A percentile compares a stretch with the other conserved stretches of the same genome.
Conservation (phyloP, 2,797 vertebrate genomes). For the Anguilla marmorata region DNA sequence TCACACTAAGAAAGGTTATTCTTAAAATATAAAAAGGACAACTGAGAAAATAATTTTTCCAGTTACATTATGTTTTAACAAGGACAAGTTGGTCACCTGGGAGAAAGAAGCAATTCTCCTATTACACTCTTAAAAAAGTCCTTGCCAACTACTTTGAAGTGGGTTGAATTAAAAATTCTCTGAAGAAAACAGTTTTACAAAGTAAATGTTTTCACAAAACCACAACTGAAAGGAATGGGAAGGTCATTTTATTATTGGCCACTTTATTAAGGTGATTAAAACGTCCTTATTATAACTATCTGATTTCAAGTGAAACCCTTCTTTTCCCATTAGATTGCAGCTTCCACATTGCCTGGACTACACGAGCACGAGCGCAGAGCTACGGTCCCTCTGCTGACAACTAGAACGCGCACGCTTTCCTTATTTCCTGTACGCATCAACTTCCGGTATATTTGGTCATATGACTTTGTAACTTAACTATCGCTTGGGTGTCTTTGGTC, state of each 20-base stretch:
- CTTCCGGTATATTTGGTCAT: constrained; percentile 52
- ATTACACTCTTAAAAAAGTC: neutral
- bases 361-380: neutral
- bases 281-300: neutral
- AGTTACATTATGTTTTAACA: neutral
- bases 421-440: constrained; percentile 28
- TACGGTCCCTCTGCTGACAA: neutral
- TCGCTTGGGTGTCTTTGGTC: neutral
- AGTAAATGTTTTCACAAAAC: neutral
- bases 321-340: neutral
- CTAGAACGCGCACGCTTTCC: constrained; percentile 18
- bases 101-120: neutral
- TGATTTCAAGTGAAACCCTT: neutral
- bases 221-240: neutral
- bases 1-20: neutral
- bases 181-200: neutral
- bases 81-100: neutral
- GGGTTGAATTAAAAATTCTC: neutral
- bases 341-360: neutral
- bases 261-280: neutral
- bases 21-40: neutral
- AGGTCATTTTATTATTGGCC: neutral
- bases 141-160: neutral
- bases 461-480: constrained; percentile 52
- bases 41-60: neutral